Conservation (phyloP, 2,888 invertebrate genomes). For the Boloria selene region DNA sequence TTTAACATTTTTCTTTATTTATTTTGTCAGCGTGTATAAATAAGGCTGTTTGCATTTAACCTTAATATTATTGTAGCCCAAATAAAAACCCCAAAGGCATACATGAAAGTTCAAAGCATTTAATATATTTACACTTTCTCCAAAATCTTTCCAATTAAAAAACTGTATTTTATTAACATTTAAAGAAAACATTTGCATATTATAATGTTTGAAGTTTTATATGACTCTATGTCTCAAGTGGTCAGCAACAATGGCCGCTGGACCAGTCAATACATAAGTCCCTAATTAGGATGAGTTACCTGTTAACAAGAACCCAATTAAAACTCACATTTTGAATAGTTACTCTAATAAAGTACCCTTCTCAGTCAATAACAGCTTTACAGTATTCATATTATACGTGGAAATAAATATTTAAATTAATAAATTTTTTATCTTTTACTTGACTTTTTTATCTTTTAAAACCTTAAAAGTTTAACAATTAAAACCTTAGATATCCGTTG, state of each 20-base stretch:
- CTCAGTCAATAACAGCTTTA: slow-evolving; percentile 2
- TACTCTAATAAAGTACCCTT: slow-evolving; percentile 57
- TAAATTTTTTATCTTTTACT: no score
- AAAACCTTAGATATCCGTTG: no score
- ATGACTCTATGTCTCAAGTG: slow-evolving; percentile 51
- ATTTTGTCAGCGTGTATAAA: no score
- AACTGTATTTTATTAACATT: no score
- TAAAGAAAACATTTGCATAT: neutral
- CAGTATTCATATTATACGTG: slow-evolving; percentile 11
- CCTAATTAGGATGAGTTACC: slow-evolving; percentile 70
- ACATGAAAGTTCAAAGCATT: no score
- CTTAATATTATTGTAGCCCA: no score
- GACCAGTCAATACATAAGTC: slow-evolving; percentile 61
- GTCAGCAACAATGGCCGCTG: slow-evolving; percentile 67
- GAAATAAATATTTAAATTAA: neutral
- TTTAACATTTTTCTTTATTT: no score
- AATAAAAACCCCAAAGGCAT: no score
- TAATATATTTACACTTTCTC: no score
- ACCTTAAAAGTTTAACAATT: neutral
- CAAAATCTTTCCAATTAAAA: no score
- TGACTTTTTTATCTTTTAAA: no score
- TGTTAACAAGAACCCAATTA: slow-evolving; percentile 69
- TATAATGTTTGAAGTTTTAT: slow-evolving; percentile 4
- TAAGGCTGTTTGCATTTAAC: no score
- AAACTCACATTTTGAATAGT: slow-evolving; percentile 68